These are phyloP conservation scores for Parazoanthus swiftii DNA, from an alignment of 92 coral and sea anemone genomes.

Conservation along the genomic window DNA sequence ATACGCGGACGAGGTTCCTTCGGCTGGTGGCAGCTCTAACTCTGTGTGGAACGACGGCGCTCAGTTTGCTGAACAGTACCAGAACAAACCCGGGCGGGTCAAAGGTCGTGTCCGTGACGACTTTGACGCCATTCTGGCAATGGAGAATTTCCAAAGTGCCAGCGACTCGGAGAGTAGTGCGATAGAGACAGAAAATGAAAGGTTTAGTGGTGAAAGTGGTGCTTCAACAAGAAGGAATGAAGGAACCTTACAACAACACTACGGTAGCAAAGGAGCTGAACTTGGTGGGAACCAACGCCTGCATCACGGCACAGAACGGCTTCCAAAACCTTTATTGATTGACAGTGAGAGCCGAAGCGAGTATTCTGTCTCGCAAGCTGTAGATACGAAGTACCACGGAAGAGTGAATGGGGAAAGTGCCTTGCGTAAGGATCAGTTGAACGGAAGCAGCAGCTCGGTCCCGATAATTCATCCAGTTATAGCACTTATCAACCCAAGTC, in stretches of 20 bases:
- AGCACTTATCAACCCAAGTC: conserved; percentile 15
- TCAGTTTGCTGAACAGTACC: conserved; percentile 63
- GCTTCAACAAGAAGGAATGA: not conserved
- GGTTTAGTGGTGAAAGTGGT: not conserved
- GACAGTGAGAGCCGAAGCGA: not conserved
- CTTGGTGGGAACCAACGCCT: not conserved
- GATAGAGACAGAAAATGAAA: not conserved
- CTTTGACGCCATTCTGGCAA: conserved; percentile 3
- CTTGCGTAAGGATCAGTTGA: not conserved
- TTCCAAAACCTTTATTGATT: not conserved
- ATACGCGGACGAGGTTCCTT: conserved; percentile 57
- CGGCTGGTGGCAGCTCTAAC: conserved; percentile 35
- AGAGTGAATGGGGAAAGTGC: not conserved
- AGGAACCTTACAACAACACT: not conserved
- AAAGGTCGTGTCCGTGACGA: conserved; percentile 57
- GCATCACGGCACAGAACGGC: not conserved
- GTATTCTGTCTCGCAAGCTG: not conserved
- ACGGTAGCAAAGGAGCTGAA: not conserved
- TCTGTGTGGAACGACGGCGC: conserved; percentile 89
- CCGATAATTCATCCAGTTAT: not conserved
- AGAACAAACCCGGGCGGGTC: conserved; percentile 65
- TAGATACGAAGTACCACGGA: conserved; percentile 11
- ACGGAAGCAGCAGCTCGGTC: not conserved
- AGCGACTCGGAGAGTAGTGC: conserved; percentile 16
- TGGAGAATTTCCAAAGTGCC: conserved; percentile 15